Percentiles rank a stretch among this genome's conserved stretches.
phyloP scores from a whole-genome alignment of 2,888 invertebrate genomes.

The Pollenia labialis region DNA sequence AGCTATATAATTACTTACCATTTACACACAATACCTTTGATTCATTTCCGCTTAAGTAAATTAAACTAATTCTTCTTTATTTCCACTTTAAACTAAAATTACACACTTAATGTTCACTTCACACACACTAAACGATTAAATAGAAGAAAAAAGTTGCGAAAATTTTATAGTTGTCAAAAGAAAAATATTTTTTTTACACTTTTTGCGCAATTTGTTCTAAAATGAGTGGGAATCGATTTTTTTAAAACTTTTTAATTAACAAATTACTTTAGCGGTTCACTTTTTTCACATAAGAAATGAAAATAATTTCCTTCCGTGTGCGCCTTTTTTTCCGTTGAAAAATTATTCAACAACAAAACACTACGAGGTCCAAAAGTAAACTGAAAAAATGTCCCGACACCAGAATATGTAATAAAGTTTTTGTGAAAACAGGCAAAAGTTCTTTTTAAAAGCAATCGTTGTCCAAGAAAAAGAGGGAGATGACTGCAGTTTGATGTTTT shows the following conservation, averaged over 20 bases:
- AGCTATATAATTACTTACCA: slow-evolving; percentile 43
- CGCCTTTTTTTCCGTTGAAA: slow-evolving; percentile 46
- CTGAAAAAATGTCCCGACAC: slow-evolving; percentile 50
- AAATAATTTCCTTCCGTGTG: slow-evolving; percentile 29
- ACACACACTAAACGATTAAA: slow-evolving; percentile 63
- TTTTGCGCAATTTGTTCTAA: slow-evolving; percentile 15
- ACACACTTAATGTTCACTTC: slow-evolving; percentile 53
- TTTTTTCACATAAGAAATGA: slow-evolving; percentile 27
- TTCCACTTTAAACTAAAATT: slow-evolving; percentile 46
- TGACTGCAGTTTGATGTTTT: not conserved
- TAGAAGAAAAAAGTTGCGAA: slow-evolving; percentile 61
- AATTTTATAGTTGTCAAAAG: slow-evolving; percentile 39
- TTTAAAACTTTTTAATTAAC: slow-evolving; percentile 38
- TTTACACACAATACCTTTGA: slow-evolving; percentile 3
- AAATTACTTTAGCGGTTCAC: slow-evolving; percentile 26
- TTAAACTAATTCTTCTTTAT: slow-evolving; percentile 31
- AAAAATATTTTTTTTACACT: slow-evolving; percentile 41
- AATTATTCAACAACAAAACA: slow-evolving; percentile 51
- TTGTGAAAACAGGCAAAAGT: not conserved
- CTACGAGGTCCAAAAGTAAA: slow-evolving; percentile 65
- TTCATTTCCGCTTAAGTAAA: slow-evolving; percentile 61
- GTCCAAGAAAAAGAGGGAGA: slow-evolving; percentile 18
- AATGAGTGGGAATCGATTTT: slow-evolving; percentile 12
- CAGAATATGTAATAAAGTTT: slow-evolving; percentile 28
- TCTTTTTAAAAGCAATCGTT: not conserved